Conservation (phyloP, 2,888 invertebrate species). For the Entomobrya multifasciata region DNA sequence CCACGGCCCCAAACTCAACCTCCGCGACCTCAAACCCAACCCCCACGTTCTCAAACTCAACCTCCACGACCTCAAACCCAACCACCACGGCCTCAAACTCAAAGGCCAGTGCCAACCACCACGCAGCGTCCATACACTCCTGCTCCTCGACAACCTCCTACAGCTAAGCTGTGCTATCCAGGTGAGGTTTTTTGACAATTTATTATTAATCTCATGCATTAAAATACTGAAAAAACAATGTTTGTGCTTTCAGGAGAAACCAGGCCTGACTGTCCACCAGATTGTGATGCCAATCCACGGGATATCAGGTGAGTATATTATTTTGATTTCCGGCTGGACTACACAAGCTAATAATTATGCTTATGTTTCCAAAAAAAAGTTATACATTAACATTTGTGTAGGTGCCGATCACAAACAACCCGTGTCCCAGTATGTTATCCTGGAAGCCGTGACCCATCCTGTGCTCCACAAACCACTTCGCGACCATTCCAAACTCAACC, state of each 20-base stretch:
- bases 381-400: no score
- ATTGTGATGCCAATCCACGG: slow-evolving; percentile 80
- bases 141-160: no score
- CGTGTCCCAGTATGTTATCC: slow-evolving; percentile 13
- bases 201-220: background rate
- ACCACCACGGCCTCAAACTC: no score
- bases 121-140: no score
- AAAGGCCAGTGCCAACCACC: no score
- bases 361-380: no score
- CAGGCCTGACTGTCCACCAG: slow-evolving; percentile 79
- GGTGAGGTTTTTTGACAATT: background rate
- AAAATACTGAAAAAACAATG: no score
- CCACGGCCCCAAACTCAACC: background rate
- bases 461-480: slow-evolving; percentile 46
- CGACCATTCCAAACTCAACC: slow-evolving; percentile 23
- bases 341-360: no score
- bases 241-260: slow-evolving; percentile 24
- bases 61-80: no score
- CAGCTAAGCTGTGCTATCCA: slow-evolving; percentile 35
- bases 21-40: slow-evolving; percentile 61
- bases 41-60: no score
- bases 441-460: slow-evolving; percentile 22
- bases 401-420: slow-evolving; percentile 14
- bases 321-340: no score
- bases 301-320: slow-evolving; percentile 78